These are phyloP conservation scores for Lates calcarifer DNA, from an alignment of 2,113 vertebrate genomes.

Conservation along the genomic window DNA sequence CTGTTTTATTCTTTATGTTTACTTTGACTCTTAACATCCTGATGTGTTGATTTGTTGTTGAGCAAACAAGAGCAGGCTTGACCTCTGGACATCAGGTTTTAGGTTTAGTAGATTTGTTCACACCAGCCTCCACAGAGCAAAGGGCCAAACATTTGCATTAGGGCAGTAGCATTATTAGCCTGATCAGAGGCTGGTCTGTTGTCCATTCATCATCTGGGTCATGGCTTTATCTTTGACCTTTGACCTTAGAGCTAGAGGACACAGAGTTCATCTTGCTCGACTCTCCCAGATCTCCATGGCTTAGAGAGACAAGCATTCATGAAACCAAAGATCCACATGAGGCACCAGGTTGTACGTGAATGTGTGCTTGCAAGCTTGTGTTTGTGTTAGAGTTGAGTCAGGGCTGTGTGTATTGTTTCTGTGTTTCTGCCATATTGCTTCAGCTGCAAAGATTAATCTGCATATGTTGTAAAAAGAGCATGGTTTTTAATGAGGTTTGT, in stretches of 20 bases:
- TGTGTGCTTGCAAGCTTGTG: background rate
- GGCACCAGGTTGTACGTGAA: background rate
- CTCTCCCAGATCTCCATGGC: constrained; percentile 23
- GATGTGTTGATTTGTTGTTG: background rate
- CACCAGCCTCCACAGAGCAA: constrained; percentile 20
- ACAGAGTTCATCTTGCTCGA: constrained; percentile 30
- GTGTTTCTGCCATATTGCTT: constrained; percentile 4
- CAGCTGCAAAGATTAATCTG: constrained; percentile 11
- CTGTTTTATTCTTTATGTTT: background rate
- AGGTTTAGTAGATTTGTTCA: constrained; percentile 7
- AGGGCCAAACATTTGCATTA: constrained; percentile 46
- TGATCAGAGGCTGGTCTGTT: constrained; percentile 31
- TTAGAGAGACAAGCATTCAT: constrained; percentile 31
- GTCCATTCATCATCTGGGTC: constrained; percentile 42
- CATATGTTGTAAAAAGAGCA: background rate
- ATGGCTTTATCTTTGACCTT: constrained; percentile 50
- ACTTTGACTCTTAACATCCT: constrained; percentile 14
- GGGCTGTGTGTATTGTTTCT: background rate
- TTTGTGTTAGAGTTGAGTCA: background rate
- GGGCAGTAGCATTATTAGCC: constrained; percentile 39
- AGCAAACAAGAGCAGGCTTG: background rate
- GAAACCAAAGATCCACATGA: constrained; percentile 1
- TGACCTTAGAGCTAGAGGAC: constrained; percentile 43
- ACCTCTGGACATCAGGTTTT: background rate
- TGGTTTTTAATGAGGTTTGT: background rate